Evolutionary conservation across 2,888 invertebrate genomes (phyloP), one percentile per base, ranked within the genome.

Genomic region (Chrysina gloriosa): DNA sequence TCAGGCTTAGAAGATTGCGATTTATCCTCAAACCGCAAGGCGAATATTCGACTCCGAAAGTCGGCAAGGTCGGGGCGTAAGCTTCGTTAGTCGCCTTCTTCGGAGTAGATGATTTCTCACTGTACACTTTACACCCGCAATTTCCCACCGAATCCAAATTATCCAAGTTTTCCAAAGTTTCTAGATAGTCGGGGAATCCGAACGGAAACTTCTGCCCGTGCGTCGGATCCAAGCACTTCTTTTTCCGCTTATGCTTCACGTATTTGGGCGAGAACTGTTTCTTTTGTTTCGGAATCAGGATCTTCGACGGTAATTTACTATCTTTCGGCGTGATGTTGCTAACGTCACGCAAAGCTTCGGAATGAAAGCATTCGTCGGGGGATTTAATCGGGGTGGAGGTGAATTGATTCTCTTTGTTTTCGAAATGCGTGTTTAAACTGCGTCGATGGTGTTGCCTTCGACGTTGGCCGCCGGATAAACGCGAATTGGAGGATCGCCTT

Each of bases 241-340:
- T 82, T 69, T 82, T 82, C 74, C 81, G 82, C 72, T 82, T 82
- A 29, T 77, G 73, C 36, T 77, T 77, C n/a, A 66, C 54, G 31
- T 68, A 42, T 27, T 65, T 67, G 1, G 68, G 67, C 1, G 61
- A 70, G 14, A 64, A 14, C 1, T 25, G 21, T 9, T 65, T 65
- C 27, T 56, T 52, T 16, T 29, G 31, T 6, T 56, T 61, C 3
- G 48, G 47, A 2, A 29, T 58, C 7, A 58, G 19, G 16, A 47
- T 54, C 23, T 68, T 54, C 2, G 23, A 16, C 1, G 25, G 16
- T 19, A 29, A 14, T 25, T 58, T 74, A 11, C 56, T 56, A 29
- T 74, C 70, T 47, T 72, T 87, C 0, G 88, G 88, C 2, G 88
- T 88, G n/a, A 88, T 84, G 75, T 89, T 89, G 75, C 89, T 89